Conservation (phyloP, 2,113 vertebrate genomes). For the Axis porcinus region DNA sequence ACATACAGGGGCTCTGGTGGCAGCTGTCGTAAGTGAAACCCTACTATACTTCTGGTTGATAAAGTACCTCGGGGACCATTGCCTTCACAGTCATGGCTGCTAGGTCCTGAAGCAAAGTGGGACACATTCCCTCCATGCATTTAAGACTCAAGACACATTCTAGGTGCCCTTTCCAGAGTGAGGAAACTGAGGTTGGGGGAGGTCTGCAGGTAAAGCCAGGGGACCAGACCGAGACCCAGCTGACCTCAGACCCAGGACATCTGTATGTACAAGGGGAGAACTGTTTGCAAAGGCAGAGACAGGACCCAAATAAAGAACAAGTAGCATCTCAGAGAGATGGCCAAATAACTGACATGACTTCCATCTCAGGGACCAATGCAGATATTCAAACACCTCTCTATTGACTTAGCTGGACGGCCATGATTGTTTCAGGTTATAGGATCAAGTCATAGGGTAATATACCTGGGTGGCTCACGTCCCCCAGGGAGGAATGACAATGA, state of each 20-base stretch:
- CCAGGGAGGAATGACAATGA: rapidly evolving
- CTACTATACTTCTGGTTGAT: not conserved
- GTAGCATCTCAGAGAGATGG: not conserved
- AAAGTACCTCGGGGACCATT: not conserved
- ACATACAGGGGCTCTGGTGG: not conserved
- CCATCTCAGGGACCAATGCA: too few relatives aligned
- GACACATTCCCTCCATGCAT: not conserved
- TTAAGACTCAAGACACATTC: not conserved
- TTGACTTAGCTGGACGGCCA: not conserved
- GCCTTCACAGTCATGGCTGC: rapidly evolving
- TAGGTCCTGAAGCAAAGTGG: not conserved
- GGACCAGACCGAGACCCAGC: rapidly evolving
- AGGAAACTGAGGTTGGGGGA: not conserved
- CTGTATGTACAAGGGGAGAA: not conserved
- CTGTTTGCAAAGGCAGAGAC: not conserved
- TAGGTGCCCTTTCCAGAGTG: not conserved
- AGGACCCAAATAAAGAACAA: not conserved
- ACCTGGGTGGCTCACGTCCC: rapidly evolving
- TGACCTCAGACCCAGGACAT: not conserved
- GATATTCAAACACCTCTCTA: not conserved
- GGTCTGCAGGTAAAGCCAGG: not conserved
- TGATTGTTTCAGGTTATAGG: not conserved
- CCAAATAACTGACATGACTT: not conserved
- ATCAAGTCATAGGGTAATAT: not conserved
- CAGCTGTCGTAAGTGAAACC: not conserved